A percentile compares a stretch with the other conserved stretches of the same genome.
phyloP scores from a whole-genome alignment of 2,888 invertebrate genomes.

The Hyposoter didymator region DNA sequence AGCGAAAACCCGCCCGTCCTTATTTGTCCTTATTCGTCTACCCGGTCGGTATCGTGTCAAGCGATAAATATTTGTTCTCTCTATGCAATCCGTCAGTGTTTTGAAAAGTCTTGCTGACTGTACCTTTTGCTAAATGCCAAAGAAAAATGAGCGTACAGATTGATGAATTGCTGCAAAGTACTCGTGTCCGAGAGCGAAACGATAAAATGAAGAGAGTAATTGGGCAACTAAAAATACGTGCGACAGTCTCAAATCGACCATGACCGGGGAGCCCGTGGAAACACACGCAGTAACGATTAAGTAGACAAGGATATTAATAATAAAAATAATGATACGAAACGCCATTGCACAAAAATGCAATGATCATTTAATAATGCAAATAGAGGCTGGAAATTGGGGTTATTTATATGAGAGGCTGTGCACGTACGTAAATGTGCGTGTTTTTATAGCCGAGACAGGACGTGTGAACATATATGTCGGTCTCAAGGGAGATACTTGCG shows the following conservation, averaged over 20 bases:
- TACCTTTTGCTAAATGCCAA: neutral
- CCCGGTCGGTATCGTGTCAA: too few species aligned
- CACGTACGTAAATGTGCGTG: neutral
- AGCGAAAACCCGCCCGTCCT: too few species aligned
- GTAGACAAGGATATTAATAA: neutral
- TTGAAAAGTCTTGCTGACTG: neutral
- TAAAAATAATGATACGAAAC: neutral
- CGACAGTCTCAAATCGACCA: neutral
- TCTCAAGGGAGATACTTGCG: conserved; percentile 70
- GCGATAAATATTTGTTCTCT: neutral
- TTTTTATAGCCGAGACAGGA: conserved; percentile 32
- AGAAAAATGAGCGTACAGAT: neutral
- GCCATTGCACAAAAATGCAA: neutral
- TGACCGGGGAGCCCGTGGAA: neutral
- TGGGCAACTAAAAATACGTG: neutral
- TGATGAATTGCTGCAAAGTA: conserved; percentile 43
- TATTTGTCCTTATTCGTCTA: too few species aligned
- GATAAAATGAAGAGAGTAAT: conserved; percentile 4
- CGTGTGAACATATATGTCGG: conserved; percentile 48
- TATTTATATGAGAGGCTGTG: neutral
- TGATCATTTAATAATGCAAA: neutral
- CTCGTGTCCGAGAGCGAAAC: conserved; percentile 4
- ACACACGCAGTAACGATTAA: conserved; percentile 16
- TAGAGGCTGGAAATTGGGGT: neutral
- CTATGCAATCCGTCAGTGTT: neutral